phyloP scores from a whole-genome alignment of 2,888 invertebrate genomes.

The Netelia virgata region DNA sequence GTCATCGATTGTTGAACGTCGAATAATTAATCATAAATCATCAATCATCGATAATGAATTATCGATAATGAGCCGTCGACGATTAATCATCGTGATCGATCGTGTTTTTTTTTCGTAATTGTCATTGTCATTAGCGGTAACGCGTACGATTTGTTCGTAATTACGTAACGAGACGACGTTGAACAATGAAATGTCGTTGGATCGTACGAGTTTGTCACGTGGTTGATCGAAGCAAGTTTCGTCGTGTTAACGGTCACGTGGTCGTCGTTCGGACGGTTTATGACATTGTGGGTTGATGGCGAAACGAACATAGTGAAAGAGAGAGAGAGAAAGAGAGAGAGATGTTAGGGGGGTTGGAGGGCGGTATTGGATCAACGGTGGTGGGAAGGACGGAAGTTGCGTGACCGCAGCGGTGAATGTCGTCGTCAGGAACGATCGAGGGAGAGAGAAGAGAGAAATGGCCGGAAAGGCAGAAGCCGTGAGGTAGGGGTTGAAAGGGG shows the following conservation, averaged over 20 bases:
- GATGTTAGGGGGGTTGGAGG: slow-evolving; percentile 23
- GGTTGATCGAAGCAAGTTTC: slow-evolving; percentile 50
- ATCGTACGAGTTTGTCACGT: not conserved
- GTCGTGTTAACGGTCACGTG: slow-evolving; percentile 46
- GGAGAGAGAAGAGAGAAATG: slow-evolving; percentile 7
- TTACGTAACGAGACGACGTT: not conserved
- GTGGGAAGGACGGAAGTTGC: slow-evolving; percentile 47
- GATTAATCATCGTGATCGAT: not conserved
- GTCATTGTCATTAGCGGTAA: not conserved
- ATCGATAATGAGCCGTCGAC: not conserved
- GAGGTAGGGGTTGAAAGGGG: not conserved
- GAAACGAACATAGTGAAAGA: not conserved
- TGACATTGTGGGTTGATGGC: slow-evolving; percentile 29
- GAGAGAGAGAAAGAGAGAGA: not conserved
- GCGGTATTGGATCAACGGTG: slow-evolving; percentile 27
- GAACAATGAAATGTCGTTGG: not conserved
- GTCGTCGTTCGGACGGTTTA: slow-evolving; percentile 40
- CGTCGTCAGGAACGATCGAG: not conserved
- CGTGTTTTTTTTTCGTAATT: not conserved
- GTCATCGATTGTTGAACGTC: slow-evolving; percentile 6
- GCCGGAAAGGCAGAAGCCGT: slow-evolving; percentile 7
- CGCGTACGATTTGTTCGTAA: not conserved
- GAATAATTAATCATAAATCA: not conserved
- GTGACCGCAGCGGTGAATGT: slow-evolving; percentile 33
- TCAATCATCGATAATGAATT: not conserved